These are phyloP conservation scores for Antrozous pallidus DNA, from an alignment of 2,797 vertebrate species.

Conservation along the genomic window DNA sequence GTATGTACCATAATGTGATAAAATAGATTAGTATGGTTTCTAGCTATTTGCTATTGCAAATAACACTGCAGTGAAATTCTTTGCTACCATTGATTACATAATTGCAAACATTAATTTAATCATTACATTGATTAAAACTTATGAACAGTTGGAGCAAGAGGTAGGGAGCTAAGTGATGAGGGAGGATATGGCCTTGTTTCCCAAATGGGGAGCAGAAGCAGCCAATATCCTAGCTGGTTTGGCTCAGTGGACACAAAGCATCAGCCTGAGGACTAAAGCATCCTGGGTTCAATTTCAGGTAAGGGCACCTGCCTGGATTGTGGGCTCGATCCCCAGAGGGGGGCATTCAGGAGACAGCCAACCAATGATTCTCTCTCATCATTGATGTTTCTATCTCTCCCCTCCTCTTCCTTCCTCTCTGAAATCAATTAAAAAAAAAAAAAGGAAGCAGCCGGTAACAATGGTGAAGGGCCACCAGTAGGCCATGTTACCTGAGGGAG, in stretches of 20 bases:
- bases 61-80: neutral
- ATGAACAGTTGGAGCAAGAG: neutral
- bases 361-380: no score
- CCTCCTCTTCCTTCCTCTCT: no score
- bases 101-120: neutral
- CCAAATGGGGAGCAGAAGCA: neutral
- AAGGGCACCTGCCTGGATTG: no score
- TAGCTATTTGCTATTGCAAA: neutral
- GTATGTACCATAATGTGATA: neutral
- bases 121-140: neutral
- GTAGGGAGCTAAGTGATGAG: neutral
- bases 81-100: neutral
- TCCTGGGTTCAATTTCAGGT: no score
- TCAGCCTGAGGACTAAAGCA: no score
- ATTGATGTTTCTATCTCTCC: no score
- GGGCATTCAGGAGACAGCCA: no score
- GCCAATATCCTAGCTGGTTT: neutral
- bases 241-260: no score
- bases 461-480: rapidly evolving
- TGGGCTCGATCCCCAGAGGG: no score
- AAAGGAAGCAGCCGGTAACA: no score
- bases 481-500: neutral
- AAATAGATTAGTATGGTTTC: neutral
- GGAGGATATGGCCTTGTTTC: neutral
- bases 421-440: no score